phyloP scores from a whole-genome alignment of 2,888 invertebrate genomes.

The Diloba caeruleocephala region DNA sequence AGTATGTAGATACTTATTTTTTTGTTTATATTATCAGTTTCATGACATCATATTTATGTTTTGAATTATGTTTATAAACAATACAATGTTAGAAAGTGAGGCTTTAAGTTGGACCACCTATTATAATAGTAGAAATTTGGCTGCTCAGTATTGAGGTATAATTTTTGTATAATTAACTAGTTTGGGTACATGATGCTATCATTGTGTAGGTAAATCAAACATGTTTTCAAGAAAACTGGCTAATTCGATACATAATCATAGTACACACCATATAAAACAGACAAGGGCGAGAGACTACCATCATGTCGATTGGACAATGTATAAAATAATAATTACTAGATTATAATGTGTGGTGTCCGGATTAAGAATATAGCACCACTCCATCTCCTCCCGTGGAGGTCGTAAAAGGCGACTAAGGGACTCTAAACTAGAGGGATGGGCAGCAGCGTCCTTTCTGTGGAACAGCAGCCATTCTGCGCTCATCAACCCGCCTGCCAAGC shows the following conservation, averaged over 20 bases:
- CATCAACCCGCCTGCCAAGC: too few species aligned
- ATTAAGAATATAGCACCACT: too few species aligned
- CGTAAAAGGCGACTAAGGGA: too few species aligned
- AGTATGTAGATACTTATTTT: slow-evolving; percentile 70
- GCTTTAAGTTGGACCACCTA: slow-evolving; percentile 79
- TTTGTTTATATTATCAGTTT: slow-evolving; percentile 47
- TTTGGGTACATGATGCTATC: not conserved
- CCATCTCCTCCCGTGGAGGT: too few species aligned
- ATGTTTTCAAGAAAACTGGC: slow-evolving; percentile 20
- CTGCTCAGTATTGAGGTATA: slow-evolving; percentile 52
- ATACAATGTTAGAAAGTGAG: slow-evolving; percentile 63
- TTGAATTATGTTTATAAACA: slow-evolving; percentile 60
- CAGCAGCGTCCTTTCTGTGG: too few species aligned
- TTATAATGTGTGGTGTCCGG: too few species aligned
- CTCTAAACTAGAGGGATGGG: too few species aligned
- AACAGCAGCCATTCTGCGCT: too few species aligned
- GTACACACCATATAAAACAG: slow-evolving; percentile 73
- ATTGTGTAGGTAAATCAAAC: not conserved
- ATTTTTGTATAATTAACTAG: slow-evolving; percentile 45
- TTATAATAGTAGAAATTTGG: slow-evolving; percentile 59
- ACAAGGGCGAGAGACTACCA: slow-evolving; percentile 76
- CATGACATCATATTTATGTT: slow-evolving; percentile 44
- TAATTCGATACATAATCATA: slow-evolving; percentile 54
- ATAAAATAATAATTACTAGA: slow-evolving; percentile 86
- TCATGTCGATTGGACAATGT: slow-evolving; percentile 84